Base-by-base conservation (phyloP, 1,140 invertebrate species). In the Planococcus citri region DNA sequence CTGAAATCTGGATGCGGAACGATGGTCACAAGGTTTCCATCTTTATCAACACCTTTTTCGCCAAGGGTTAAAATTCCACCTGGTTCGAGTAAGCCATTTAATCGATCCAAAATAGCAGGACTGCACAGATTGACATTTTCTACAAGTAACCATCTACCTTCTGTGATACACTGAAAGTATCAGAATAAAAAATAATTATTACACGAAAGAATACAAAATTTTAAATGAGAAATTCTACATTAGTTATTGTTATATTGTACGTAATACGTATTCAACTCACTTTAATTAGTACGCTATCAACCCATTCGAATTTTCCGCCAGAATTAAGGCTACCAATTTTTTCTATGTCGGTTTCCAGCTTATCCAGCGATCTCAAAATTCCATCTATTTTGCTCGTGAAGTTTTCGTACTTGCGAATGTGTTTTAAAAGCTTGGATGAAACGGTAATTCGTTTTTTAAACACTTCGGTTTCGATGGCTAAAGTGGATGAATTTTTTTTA, bases 41-140 rank as follows among this genome's bases (percentile, higher is more conserved):
- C 80, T 0, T 79, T 75, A 72, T 84, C 84, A 1, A 89, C 85
- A 4, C 95, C 95, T 76, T 93, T 85, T 81, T 99, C 97, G n/a
- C 90, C 90, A 57, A 99, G 86, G 27, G 85, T 87, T 0, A 99
- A 80, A 10, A 87, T 85, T 1, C 97, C 97, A 74, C 90, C 87
- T 0, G 92, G 91, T 81, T 99, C 97, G 73, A 99, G 82, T 1
- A 99, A 81, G 20, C 89, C 89, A 83, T 99, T 99, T 4, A 99
- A 81, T 73, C 97, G 84, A 80, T 99, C 97, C 73, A 99, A 80
- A 12, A 99, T 94, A 33, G 97, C 95, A 1, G 96, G 85, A 73
- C 92, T 95, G 78, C 96, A 98, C 25, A 97, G 85, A 81, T 99
- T 99, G 0, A 95, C 95, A 80, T 98, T 95, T 78, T 99, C 96